A percentile compares a stretch with the other conserved stretches of the same genome.
Conservation (phyloP, 1,140 invertebrate genomes). For the Leptopilina boulardi region DNA sequence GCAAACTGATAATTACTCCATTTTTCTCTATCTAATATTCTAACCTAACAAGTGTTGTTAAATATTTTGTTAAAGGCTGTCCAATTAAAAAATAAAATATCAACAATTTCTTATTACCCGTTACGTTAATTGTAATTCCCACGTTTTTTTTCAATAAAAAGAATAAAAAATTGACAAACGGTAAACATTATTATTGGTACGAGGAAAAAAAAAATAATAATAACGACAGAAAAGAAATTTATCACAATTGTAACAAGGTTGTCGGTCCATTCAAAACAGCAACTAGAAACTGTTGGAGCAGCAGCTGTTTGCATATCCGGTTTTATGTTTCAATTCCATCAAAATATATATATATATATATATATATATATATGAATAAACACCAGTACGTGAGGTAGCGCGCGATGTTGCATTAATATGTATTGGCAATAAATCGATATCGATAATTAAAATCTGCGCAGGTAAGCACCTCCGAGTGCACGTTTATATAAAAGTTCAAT, state of each 20-base stretch:
- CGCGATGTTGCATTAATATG: slow-evolving; percentile 69
- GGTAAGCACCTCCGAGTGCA: slow-evolving; percentile 49
- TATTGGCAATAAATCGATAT: slow-evolving; percentile 76
- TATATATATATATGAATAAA: slow-evolving; percentile 74
- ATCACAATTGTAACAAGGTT: neutral
- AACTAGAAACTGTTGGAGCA: slow-evolving; percentile 53
- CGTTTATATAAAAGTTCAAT: slow-evolving; percentile 75
- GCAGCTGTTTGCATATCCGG: slow-evolving; percentile 69
- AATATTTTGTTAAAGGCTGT: too few relatives aligned
- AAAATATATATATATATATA: too few relatives aligned
- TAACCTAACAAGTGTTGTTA: too few relatives aligned
- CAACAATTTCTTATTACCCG: too few relatives aligned
- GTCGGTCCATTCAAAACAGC: slow-evolving; percentile 17
- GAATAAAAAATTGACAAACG: neutral
- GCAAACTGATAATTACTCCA: too few relatives aligned
- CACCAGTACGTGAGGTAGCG: slow-evolving; percentile 62
- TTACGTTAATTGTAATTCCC: too few relatives aligned
- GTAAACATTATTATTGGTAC: neutral
- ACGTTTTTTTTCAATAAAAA: neutral
- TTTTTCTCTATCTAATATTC: too few relatives aligned
- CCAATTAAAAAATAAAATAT: too few relatives aligned
- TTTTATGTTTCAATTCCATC: slow-evolving; percentile 72
- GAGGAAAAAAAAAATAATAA: too few relatives aligned
- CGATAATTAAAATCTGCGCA: slow-evolving; percentile 75
- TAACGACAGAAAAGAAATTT: neutral